Conservation (phyloP, 2,888 invertebrate genomes). For the Parnassius apollo region DNA sequence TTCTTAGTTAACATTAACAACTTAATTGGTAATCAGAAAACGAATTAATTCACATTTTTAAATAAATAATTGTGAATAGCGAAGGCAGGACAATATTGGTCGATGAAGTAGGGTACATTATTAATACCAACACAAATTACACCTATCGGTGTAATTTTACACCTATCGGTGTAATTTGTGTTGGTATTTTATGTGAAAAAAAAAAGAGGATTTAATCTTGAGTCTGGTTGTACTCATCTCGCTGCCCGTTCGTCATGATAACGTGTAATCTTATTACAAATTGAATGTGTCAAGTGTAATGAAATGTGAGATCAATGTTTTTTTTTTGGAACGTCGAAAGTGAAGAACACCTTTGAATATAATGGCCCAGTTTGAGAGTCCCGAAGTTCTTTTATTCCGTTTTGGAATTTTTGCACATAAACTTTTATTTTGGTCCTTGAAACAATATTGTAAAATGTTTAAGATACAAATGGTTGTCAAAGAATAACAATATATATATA, state of each 20-base stretch:
- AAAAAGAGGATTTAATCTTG: constrained; percentile 14
- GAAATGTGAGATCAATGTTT: constrained; percentile 11
- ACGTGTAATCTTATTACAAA: constrained; percentile 28
- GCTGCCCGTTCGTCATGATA: constrained; percentile 26
- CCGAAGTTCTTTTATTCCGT: no score
- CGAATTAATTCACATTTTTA: no score
- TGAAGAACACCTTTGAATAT: no score
- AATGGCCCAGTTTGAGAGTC: no score
- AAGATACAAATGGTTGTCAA: no score
- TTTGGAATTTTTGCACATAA: no score
- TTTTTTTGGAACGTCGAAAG: constrained; percentile 1
- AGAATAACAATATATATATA: no score
- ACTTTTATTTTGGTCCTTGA: no score
- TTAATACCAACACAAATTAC: no score
- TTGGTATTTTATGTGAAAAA: constrained; percentile 7
- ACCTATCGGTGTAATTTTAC: constrained; percentile 13
- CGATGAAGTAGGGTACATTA: constrained; percentile 1
- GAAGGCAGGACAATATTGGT: neutral
- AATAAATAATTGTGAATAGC: neutral
- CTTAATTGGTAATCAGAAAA: no score
- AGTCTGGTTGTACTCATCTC: constrained; percentile 18
- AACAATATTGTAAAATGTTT: no score
- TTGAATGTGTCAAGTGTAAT: constrained; percentile 22
- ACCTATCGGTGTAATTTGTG: constrained; percentile 15
- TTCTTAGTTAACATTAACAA: no score